Evolutionary conservation across 2,113 vertebrate genomes (phyloP).

Genomic region (Brachyhypopomus occidentalis): DNA sequence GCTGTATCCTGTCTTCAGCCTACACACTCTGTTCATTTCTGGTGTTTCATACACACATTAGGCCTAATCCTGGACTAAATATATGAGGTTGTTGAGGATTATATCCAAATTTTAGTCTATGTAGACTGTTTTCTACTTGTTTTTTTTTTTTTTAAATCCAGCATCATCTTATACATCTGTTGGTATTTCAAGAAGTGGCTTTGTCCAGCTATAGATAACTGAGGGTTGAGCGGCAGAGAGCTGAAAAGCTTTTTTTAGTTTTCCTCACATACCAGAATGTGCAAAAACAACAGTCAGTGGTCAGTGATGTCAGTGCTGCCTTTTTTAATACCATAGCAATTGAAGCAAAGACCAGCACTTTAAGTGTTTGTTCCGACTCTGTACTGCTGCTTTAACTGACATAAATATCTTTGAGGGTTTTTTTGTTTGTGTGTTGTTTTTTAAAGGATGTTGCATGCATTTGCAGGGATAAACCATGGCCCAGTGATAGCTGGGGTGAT

Average conservation of each 20-base stretch:
- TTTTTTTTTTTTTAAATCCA: too few species aligned
- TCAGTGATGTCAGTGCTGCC: background rate
- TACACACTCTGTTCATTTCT: too few species aligned
- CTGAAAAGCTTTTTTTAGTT: too few species aligned
- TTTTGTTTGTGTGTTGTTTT: conserved; percentile 10
- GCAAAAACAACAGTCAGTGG: background rate
- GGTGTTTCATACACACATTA: too few species aligned
- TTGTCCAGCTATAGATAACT: background rate
- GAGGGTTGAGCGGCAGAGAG: too few species aligned
- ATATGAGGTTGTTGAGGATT: too few species aligned
- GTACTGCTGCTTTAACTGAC: background rate
- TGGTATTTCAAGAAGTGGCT: too few species aligned
- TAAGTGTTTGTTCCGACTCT: conserved; percentile 9
- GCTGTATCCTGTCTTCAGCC: too few species aligned
- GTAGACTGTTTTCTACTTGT: too few species aligned
- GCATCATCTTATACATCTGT: too few species aligned
- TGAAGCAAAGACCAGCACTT: background rate
- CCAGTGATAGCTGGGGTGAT: conserved; percentile 97
- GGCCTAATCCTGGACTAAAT: too few species aligned
- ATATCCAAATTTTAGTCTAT: too few species aligned
- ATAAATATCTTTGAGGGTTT: conserved; percentile 19
- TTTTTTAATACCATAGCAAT: background rate
- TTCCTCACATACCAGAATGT: background rate
- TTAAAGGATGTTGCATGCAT: background rate
- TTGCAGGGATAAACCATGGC: conserved; percentile 91